Base-by-base conservation (phyloP, 2,113 vertebrate genomes). In the Synodontis membranacea region DNA sequence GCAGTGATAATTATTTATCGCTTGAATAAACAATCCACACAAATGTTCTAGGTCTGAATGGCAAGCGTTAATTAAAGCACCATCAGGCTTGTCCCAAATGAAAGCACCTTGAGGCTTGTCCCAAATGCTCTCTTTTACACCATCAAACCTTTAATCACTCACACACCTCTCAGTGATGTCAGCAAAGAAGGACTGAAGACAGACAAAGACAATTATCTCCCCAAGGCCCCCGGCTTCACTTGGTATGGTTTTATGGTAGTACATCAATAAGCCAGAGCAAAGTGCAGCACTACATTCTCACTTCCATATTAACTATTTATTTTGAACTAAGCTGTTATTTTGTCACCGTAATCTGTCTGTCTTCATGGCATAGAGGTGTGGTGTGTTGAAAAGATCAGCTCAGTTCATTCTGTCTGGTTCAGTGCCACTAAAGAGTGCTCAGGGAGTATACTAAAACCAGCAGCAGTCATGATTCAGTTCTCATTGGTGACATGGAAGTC, bases 161-260 rank as follows among this genome's bases (percentile, higher is more conserved):
- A 72, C 19, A 42, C 37, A 25, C 37, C 21, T 21, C 66, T 70
- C 37, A 10, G 4, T 72, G 34, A 11, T 72, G 37, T 42, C 37
- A 72, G 8, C 8, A 72, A 72, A 25, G 37, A 25, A 75, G 25
- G 72, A 75, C 25, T 17, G n/a, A 50, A 3, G 28, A 50, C n/a
- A 12, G 74, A 48, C 25, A 4, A 50, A 50, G n/a, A 50, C 28
- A 34, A 31, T 78, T 31, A 50, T 19, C 25, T 75, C 42, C 25
- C 42, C 2, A 2, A 37, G 37, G 66, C 4, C 23, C 42, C 25
- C 2, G 28, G 25, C 60, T 66, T 68, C 34, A 68, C 48, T 80
- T 86, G 62, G 76, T 60, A 66, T 44, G 76, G 76, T 46, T 85
- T 76, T 52, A 39, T 85, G 46, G 58, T 79, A 60, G 31, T 21